phyloP scores from a whole-genome alignment of 2,797 vertebrate species.

The Numenius phaeopus region DNA sequence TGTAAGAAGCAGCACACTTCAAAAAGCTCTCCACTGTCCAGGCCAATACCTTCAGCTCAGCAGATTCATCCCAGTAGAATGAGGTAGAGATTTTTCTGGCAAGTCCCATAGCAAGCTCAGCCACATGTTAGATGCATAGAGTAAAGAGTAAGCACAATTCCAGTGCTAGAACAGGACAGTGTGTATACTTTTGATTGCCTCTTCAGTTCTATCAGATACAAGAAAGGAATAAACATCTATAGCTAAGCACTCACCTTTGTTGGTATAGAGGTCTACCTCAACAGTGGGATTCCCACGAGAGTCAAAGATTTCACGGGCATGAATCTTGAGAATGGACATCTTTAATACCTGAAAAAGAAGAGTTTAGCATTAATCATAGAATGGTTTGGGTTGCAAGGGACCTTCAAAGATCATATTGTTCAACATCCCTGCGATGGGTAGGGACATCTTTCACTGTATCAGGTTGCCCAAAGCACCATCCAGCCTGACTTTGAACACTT shows the following conservation, averaged over 20 bases:
- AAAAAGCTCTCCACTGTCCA: not conserved
- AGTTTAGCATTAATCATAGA: not conserved
- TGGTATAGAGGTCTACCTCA: slow-evolving; percentile 94
- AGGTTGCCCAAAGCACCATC: not conserved
- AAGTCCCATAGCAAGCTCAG: not conserved
- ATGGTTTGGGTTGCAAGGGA: not conserved
- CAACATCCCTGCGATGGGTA: rapidly evolving
- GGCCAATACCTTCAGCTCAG: not conserved
- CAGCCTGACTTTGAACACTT: not conserved
- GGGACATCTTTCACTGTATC: not conserved
- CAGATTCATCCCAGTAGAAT: not conserved
- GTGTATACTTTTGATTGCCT: not conserved
- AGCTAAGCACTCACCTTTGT: slow-evolving; percentile 87
- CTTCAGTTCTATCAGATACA: not conserved
- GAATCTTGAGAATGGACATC: slow-evolving; percentile 94
- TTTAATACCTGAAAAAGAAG: slow-evolving; percentile 68
- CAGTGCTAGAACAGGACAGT: not conserved
- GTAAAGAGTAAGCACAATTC: not conserved
- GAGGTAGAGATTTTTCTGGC: not conserved
- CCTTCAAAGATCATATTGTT: not conserved
- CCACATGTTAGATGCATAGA: not conserved
- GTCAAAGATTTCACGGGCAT: slow-evolving; percentile 96
- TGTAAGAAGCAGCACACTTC: not conserved
- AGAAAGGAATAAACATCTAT: not conserved
- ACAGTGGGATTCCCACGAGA: slow-evolving; percentile 99